Conservation (phyloP, 2,113 vertebrate genomes). For the Pollachius pollachius region DNA sequence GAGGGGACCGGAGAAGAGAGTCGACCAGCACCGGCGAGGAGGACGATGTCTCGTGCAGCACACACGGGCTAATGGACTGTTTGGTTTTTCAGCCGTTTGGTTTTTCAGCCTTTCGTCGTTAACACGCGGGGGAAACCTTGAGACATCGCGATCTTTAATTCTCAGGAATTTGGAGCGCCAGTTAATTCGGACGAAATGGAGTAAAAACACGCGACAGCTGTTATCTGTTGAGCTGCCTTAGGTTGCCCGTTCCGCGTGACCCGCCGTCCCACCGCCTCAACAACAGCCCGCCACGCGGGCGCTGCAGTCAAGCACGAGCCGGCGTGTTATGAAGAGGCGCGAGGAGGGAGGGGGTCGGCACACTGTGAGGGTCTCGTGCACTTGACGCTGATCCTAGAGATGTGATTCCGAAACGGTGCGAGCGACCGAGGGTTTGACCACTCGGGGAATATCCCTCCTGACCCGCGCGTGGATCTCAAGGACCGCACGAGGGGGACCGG, state of each 20-base stretch:
- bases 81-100: background rate
- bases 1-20: slow-evolving; percentile 26
- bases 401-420: background rate
- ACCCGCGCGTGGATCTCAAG: background rate
- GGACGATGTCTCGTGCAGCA: background rate
- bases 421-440: slow-evolving; percentile 12
- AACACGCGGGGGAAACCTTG: too few species aligned
- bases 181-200: too few species aligned
- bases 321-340: slow-evolving; percentile 17
- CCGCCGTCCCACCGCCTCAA: background rate
- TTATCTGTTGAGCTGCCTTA: background rate
- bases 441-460: background rate
- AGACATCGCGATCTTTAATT: too few species aligned
- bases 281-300: slow-evolving; percentile 32
- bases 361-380: slow-evolving; percentile 19
- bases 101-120: background rate
- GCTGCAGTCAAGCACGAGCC: slow-evolving; percentile 40
- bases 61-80: background rate
- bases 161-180: too few species aligned
- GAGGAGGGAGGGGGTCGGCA: slow-evolving; percentile 24
- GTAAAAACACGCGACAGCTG: too few species aligned
- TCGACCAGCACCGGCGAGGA: slow-evolving; percentile 8
- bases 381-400: slow-evolving; percentile 11
- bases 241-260: background rate
- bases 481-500: background rate